phyloP scores from a whole-genome alignment of 1,140 invertebrate species.

The Orius insidiosus region DNA sequence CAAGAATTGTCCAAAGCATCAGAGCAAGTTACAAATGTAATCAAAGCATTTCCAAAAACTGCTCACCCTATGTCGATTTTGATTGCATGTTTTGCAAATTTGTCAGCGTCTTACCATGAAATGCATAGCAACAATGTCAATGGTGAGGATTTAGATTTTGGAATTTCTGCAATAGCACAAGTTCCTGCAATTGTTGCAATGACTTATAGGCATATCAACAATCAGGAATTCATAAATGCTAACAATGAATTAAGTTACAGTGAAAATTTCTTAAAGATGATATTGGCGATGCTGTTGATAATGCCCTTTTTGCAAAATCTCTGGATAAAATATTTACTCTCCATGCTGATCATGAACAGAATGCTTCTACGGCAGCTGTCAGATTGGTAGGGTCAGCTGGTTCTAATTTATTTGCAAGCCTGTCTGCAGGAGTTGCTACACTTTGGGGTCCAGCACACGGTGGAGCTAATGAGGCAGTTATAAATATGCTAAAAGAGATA shows the following conservation, averaged over 20 bases:
- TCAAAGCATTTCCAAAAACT: too few relatives aligned
- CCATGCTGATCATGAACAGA: conserved; percentile 11
- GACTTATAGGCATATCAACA: background rate
- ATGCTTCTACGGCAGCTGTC: conserved; percentile 5
- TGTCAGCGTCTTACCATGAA: background rate
- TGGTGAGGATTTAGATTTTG: too few relatives aligned
- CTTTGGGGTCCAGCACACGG: conserved; percentile 4
- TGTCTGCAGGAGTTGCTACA: conserved; percentile 1
- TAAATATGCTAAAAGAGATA: conserved; percentile 8
- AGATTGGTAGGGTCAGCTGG: background rate
- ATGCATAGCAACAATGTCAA: background rate
- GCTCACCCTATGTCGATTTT: too few relatives aligned
- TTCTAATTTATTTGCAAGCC: background rate
- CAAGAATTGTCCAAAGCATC: too few relatives aligned
- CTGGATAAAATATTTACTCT: conserved; percentile 5
- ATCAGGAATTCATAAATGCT: background rate
- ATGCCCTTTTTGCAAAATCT: too few relatives aligned
- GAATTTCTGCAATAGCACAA: too few relatives aligned
- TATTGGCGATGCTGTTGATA: too few relatives aligned
- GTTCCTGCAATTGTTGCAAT: background rate
- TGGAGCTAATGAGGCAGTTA: conserved; percentile 4
- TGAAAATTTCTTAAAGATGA: background rate
- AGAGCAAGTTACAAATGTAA: too few relatives aligned
- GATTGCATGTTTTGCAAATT: too few relatives aligned
- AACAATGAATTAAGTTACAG: background rate